A percentile compares a stretch with the other conserved stretches of the same genome.
phyloP scores from a whole-genome alignment of 2,888 invertebrate species.

The Archips crataeganus region DNA sequence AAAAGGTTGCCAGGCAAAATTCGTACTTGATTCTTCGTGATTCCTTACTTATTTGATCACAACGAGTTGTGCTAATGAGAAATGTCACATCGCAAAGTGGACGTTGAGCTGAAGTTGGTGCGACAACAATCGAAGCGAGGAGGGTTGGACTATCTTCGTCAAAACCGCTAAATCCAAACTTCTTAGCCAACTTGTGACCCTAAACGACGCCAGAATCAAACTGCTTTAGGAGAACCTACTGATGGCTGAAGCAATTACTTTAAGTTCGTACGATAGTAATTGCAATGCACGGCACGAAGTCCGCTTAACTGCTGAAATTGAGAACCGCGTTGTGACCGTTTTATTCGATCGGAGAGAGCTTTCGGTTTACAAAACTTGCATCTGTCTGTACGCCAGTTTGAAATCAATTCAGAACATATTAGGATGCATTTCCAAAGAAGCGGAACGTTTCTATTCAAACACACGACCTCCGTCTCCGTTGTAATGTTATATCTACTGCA shows the following conservation, averaged over 20 bases:
- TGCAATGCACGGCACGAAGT: neutral
- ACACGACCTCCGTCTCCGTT: too few species aligned
- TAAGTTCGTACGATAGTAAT: neutral
- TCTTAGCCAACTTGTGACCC: neutral
- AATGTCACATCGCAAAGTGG: slow-evolving; percentile 10
- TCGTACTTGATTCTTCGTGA: slow-evolving; percentile 11
- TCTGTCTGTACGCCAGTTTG: neutral
- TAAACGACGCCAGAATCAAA: neutral
- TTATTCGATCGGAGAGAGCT: neutral
- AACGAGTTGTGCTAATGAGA: slow-evolving; percentile 11
- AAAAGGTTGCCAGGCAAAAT: slow-evolving; percentile 4
- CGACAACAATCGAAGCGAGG: slow-evolving; percentile 7
- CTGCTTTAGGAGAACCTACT: slow-evolving; percentile 1
- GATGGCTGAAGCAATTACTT: neutral
- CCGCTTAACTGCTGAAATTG: neutral
- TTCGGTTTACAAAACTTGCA: neutral
- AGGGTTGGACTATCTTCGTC: neutral
- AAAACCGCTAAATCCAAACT: neutral
- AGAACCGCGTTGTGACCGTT: neutral
- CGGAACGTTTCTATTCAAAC: too few species aligned
- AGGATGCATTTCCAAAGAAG: too few species aligned
- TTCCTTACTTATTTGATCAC: slow-evolving; percentile 11
- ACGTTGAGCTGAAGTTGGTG: slow-evolving; percentile 8
- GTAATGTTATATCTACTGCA: too few species aligned
- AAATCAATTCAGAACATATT: neutral